A percentile compares a stretch with the other conserved stretches of the same genome.
Evolutionary conservation across 2,113 vertebrate genomes (phyloP).

Genomic region (Scortum barcoo): DNA sequence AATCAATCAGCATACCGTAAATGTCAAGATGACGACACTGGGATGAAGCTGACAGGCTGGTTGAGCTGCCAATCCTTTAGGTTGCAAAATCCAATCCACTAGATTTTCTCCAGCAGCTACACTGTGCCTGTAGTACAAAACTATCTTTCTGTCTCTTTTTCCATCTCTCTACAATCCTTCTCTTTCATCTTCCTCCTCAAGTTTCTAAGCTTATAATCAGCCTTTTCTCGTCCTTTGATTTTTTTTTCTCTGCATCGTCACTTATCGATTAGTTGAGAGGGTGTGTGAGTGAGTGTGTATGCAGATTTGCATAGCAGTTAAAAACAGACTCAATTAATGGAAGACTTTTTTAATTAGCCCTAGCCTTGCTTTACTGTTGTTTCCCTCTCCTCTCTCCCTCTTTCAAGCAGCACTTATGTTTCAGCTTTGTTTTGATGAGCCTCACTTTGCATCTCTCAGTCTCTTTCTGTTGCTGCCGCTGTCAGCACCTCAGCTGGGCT

Average conservation of each 20-base stretch:
- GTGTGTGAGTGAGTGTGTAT: background rate
- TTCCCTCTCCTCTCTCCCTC: conserved; percentile 22
- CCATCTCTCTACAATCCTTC: conserved; percentile 4
- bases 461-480: conserved; percentile 19
- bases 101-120: conserved; percentile 15
- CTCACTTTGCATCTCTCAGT: background rate
- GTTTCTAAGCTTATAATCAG: conserved; percentile 54
- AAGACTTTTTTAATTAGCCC: conserved; percentile 50
- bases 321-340: conserved; percentile 59
- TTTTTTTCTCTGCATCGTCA: conserved; percentile 24
- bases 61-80: background rate
- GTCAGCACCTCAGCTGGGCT: conserved; percentile 38
- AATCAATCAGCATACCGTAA: too few species aligned
- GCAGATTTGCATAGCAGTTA: conserved; percentile 38
- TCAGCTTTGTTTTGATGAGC: conserved; percentile 46
- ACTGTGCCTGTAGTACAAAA: conserved; percentile 2
- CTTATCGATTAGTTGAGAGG: conserved; percentile 11
- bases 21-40: too few species aligned
- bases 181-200: conserved; percentile 50
- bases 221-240: conserved; percentile 54
- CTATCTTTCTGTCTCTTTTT: conserved; percentile 8
- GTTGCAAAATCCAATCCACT: background rate
- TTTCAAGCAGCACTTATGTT: conserved; percentile 31
- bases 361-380: conserved; percentile 28
- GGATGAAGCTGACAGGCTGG: background rate